These are phyloP conservation scores for Acheta domesticus DNA, from an alignment of 2,888 invertebrate species.

Conservation along the genomic window DNA sequence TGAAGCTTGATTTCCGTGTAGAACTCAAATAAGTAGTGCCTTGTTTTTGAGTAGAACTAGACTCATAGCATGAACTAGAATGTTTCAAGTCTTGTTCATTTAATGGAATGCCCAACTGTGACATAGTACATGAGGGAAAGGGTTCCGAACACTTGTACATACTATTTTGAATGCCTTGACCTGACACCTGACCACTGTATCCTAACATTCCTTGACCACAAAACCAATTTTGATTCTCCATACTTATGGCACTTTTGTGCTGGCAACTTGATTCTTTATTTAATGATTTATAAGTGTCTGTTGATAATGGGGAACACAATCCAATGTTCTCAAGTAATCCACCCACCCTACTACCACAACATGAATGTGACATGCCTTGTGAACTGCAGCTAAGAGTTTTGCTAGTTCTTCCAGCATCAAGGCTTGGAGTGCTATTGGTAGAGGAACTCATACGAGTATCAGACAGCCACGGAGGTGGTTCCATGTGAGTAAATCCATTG, in stretches of 20 bases:
- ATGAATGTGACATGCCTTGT: constrained; percentile 28
- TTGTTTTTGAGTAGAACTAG: constrained; percentile 26
- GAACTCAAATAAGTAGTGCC: constrained; percentile 19
- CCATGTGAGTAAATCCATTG: constrained; percentile 31
- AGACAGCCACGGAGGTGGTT: constrained; percentile 34
- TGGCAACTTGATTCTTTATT: constrained; percentile 33
- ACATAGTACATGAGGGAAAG: constrained; percentile 34
- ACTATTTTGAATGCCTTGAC: constrained; percentile 29
- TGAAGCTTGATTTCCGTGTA: constrained; percentile 24
- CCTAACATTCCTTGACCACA: constrained; percentile 32
- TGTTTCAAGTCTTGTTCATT: constrained; percentile 33
- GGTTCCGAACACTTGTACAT: constrained; percentile 36
- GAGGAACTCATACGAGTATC: constrained; percentile 31
- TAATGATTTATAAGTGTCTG: constrained; percentile 30
- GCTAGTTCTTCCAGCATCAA: constrained; percentile 30
- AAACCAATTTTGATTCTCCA: constrained; percentile 35
- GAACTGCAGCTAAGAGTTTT: constrained; percentile 28
- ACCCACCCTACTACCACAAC: constrained; percentile 31
- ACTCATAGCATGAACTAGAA: not conserved
- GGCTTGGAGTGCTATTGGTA: constrained; percentile 22
- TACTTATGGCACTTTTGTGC: constrained; percentile 26
- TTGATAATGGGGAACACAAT: constrained; percentile 32
- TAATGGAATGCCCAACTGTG: constrained; percentile 29
- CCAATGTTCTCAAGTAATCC: constrained; percentile 28
- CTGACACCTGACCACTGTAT: constrained; percentile 29